Base-by-base conservation (phyloP, 37 sponge, comb jelly and placozoan species). In the Tethya wilhelma region DNA sequence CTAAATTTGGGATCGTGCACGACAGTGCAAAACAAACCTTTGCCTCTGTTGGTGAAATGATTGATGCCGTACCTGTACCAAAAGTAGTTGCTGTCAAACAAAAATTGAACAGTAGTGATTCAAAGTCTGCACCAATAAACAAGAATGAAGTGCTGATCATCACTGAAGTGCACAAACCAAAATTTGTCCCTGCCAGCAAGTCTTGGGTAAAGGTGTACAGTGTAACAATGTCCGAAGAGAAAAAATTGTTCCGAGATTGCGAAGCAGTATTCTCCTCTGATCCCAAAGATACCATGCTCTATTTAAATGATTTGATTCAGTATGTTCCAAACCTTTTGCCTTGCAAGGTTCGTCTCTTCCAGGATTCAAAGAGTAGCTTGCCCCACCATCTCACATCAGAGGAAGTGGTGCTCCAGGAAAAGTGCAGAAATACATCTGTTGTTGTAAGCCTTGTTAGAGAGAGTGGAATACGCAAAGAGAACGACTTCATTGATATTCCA, bases 1-100 rank as follows among this genome's bases (percentile, higher is more conserved):
- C 58, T 14, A 53, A 73, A 38, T 49, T 73, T 73, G 74, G 74
- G 2, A 1, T 73, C 14, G 34, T 73, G 49, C 38, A 56, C 31
- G 74, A 56, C 5, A 56, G 29, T 22, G 20, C 28, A 2, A 14
- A 7, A 2, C 49, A 8, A 3, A 37, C 56, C 9, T 56, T 44
- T 30, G 38, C 30, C 6, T 34, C 58, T 29, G 71, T 70, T 3
- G 46, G 43, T 8, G 45, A 70, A n/a, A 40, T 70, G 2, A 4
- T 56, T 6, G 32, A 23, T 56, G 74, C 57, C 29, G 30, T 56
- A 32, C 56, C 34, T 55, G 38, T 73, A 6, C 74, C 74, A 2
- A 25, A 53, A 14, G 74, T 56, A 17, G n/a, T 73, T 73, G 74
- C 39, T 34, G 74, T 37, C 74, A 49, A 26, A 31, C 4, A 56